Percentiles rank a stretch among this genome's conserved stretches.
phyloP scores from a whole-genome alignment of 2,113 vertebrate genomes.

The Sus scrofa region T2T-Sscrofa CM000822.6:71247001-71247500 shows the following conservation, averaged over 20 bases:
- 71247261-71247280: background rate
- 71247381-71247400: background rate
- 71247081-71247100: background rate
- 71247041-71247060: background rate
- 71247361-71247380: background rate
- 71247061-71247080: background rate
- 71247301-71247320: background rate
- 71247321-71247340: background rate
- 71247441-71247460: background rate
- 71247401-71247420: background rate
- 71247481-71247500: too few relatives aligned
- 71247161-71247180: background rate
- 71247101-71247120: background rate
- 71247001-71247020: background rate
- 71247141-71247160: background rate
- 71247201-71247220: background rate
- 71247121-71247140: background rate
- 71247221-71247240: background rate
- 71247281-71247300: background rate
- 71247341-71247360: background rate
- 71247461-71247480: too few relatives aligned
- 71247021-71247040: background rate
- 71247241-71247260: background rate
- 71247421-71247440: background rate
- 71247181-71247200: conserved; percentile 14